phyloP scores from a whole-genome alignment of 2,113 vertebrate genomes.

The Sinocyclocheilus anophthalmus region DNA sequence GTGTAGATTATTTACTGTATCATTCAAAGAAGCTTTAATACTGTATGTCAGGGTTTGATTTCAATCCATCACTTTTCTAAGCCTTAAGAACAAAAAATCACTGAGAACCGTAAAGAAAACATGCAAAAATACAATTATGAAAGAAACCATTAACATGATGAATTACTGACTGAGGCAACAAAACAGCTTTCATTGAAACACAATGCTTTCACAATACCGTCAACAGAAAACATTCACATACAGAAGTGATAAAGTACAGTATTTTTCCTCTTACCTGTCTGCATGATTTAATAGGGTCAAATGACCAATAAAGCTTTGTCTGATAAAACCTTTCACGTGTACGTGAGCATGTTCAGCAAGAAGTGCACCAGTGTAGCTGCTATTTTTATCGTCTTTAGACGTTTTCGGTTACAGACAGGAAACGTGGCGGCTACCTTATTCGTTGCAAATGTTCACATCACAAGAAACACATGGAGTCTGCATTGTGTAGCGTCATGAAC shows the following conservation, averaged over 20 bases:
- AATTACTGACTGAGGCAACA: neutral
- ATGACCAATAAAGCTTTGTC: neutral
- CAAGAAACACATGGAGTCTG: constrained; percentile 36
- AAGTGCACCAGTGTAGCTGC: constrained; percentile 48
- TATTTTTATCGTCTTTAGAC: constrained; percentile 72
- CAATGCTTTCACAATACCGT: neutral
- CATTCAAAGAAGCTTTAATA: neutral
- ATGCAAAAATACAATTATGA: neutral
- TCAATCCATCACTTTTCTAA: neutral
- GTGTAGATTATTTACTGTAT: neutral
- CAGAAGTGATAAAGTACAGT: neutral
- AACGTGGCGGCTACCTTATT: constrained; percentile 68
- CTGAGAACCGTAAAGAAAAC: neutral
- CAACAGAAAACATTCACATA: neutral
- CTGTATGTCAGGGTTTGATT: neutral
- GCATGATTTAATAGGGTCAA: neutral
- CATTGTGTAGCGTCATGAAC: constrained; percentile 1
- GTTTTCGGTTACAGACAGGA: constrained; percentile 82
- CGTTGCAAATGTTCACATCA: constrained; percentile 52
- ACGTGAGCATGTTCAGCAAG: constrained; percentile 32
- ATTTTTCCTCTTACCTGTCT: neutral
- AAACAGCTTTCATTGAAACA: neutral
- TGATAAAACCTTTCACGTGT: constrained; percentile 33
- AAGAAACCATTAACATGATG: neutral
- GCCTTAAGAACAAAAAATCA: neutral